Percentiles rank a stretch among this genome's conserved stretches.
These are phyloP conservation scores for Abrostola tripartita DNA, from an alignment of 2,888 invertebrate species.

Conservation along the genomic window DNA sequence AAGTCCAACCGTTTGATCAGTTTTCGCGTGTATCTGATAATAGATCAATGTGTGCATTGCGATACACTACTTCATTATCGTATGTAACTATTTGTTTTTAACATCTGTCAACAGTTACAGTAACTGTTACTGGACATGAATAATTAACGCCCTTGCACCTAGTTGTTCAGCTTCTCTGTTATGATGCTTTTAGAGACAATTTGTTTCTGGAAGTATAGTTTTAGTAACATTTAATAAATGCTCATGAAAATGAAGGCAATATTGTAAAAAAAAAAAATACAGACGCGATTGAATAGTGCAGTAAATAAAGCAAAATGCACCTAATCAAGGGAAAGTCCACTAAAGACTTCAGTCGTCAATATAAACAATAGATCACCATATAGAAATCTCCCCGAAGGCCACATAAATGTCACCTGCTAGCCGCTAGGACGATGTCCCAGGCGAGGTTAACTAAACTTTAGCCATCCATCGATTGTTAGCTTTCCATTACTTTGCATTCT, in stretches of 20 bases:
- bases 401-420: slow-evolving; percentile 47
- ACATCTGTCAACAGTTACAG: slow-evolving; percentile 35
- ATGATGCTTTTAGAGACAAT: slow-evolving; percentile 9
- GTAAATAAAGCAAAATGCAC: neutral
- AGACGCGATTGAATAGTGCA: no score
- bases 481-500: slow-evolving; percentile 76
- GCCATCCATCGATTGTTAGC: slow-evolving; percentile 62
- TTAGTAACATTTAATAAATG: no score
- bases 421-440: slow-evolving; percentile 50
- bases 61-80: slow-evolving; percentile 22
- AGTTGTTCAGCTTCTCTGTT: slow-evolving; percentile 19
- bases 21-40: slow-evolving; percentile 70
- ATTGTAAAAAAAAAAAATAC: no score
- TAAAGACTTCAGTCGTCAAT: slow-evolving; percentile 41
- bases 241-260: neutral
- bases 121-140: slow-evolving; percentile 42
- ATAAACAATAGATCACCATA: slow-evolving; percentile 53
- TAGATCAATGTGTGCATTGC: slow-evolving; percentile 66
- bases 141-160: slow-evolving; percentile 25
- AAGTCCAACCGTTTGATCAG: slow-evolving; percentile 66
- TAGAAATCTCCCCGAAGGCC: slow-evolving; percentile 52
- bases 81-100: slow-evolving; percentile 39
- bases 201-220: neutral
- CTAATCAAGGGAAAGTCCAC: slow-evolving; percentile 34
- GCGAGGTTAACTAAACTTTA: slow-evolving; percentile 61